Evolutionary conservation across 2,113 vertebrate genomes (phyloP), one percentile per base, ranked within the genome.

Genomic region (Sceloporus tristichus): DNA sequence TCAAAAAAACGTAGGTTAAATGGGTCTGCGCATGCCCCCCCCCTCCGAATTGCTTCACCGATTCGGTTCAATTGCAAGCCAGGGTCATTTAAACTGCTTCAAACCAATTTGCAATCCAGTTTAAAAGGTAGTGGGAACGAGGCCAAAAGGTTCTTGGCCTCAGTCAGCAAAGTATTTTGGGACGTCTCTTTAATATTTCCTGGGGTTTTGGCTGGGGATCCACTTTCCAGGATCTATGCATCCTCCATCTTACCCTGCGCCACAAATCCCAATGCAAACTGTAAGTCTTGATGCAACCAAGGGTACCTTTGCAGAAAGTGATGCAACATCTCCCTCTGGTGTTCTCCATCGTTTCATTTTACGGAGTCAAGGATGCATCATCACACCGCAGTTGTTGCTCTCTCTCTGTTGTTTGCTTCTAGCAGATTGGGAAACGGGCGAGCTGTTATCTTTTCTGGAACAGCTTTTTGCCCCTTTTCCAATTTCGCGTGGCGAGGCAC

Each of bases 241-340:
- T 18, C 14, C n/a, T 38, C 5, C 7, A 0, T 11, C n/a, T 5
- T 6, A 1, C 38, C 16, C n/a, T 7, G 5, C 34, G 21, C 16
- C 5, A 21, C 75, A 25, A 9, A 1, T 34, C 79, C n/a, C 7
- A 18, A 11, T 10, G 54, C n/a, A 62, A 82, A 82, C 27, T 7
- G 2, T 4, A 62, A 62, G 59, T 18, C 13, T 14, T 18, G 13
- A 18, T 62, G 11, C 59, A 18, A 59, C 56, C 10, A 59, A 59
- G 2, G 56, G 10, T 62, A 4, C 16, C 7, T 23, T 11, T 62
- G 54, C 34, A 16, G 84, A 68, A 18, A 21, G 59, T 66, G 62
- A 23, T 19, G 16, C 10, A 34, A 62, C 29, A 19, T 79, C 85
- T 78, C 85, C 85, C 85, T 59, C 75, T 79, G 42, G 59, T 68